phyloP scores from a whole-genome alignment of 2,797 vertebrate species.

The Tolypeutes matacus region DNA sequence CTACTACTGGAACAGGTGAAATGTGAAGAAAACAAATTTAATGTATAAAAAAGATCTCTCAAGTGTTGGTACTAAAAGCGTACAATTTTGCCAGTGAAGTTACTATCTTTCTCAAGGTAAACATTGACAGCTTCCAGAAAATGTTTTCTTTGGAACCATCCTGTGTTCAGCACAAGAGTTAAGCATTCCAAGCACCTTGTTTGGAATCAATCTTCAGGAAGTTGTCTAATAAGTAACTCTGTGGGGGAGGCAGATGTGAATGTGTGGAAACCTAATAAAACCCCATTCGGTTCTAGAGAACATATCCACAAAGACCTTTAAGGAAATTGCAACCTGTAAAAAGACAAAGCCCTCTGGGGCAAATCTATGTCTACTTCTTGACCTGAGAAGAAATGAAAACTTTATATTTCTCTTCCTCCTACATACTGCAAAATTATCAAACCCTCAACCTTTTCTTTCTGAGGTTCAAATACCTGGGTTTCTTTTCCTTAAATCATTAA shows the following conservation, averaged over 20 bases:
- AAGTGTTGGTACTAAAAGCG: background rate
- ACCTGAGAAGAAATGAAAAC: background rate
- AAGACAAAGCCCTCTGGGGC: background rate
- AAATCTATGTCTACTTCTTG: background rate
- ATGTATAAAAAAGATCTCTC: background rate
- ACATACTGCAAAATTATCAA: background rate
- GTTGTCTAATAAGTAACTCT: background rate
- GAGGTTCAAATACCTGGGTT: slow-evolving; percentile 22
- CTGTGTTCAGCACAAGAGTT: background rate
- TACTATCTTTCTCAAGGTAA: background rate
- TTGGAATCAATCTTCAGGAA: background rate
- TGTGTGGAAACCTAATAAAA: background rate
- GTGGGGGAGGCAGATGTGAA: background rate
- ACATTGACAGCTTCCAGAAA: background rate
- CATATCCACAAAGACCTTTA: background rate
- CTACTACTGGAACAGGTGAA: background rate
- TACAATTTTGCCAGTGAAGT: background rate
- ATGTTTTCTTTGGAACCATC: background rate
- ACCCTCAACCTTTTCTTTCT: background rate
- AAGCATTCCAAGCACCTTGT: background rate
- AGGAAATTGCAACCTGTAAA: background rate
- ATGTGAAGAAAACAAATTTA: background rate
- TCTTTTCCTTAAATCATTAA: background rate
- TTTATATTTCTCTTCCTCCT: background rate
- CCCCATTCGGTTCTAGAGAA: background rate